Evolutionary conservation across 2,113 vertebrate species (phyloP), one percentile per base, ranked within the genome.

Genomic region (Camelus bactrianus): DNA sequence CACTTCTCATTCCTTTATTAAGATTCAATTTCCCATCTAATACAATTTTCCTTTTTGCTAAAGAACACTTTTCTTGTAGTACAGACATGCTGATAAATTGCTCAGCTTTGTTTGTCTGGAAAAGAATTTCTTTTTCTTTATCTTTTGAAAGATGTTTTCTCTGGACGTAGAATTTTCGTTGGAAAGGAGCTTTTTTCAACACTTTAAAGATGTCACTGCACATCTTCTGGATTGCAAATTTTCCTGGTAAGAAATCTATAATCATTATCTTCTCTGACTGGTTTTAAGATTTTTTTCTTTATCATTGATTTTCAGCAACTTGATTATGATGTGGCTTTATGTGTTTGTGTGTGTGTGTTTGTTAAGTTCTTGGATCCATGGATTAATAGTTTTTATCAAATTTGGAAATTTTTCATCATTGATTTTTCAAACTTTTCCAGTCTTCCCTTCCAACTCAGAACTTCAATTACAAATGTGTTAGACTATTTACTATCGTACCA

Each of bases 121-220:
- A 81, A 72, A 65, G 3, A 60, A 52, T 80, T 87, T 67, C 30
- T 32, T 88, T 72, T 81, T n/a, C n/a, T 15, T 70, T 94, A 81
- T 69, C n/a, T 86, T 94, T 73, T 38, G 42, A 69, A 67, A 82
- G 50, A 75, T 52, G 24, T 75, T 96, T 79, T 84, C 50, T 52
- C 16, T 52, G 20, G 48, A 69, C 30, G 50, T 50, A 56, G 54
- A 94, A 82, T 52, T 92, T 28, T 81, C 20, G 13, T 50, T 82
- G 65, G 13, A 70, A 72, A 83, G 42, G 69, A 69, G 60, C 20
- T 38, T 14, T 93, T 77, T 60, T 72, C 30, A 35, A 62, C 7
- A 70, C 28, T 77, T 93, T 46, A 64, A 89, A 93, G 28, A 77
- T 77, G 42, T 64, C 28, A 24, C 64, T 32, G 1, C 20, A 62